Evolutionary conservation across 2,113 vertebrate species (phyloP).

Genomic region (Toxostoma redivivum): DNA sequence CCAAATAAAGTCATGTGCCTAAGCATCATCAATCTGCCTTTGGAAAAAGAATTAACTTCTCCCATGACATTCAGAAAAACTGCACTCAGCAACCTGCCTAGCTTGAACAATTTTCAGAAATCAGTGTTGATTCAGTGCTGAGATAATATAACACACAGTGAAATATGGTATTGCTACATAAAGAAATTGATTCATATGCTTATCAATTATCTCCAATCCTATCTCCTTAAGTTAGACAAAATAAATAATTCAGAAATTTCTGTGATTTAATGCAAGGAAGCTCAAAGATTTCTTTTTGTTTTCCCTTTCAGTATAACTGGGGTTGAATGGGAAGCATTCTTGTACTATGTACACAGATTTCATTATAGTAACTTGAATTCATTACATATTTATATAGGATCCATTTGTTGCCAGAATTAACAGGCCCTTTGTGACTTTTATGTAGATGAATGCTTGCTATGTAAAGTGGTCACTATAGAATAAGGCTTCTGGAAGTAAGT

Average conservation of each 20-base stretch:
- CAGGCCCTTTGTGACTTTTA: neutral
- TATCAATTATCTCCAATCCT: neutral
- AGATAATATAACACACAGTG: neutral
- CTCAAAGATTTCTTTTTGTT: neutral
- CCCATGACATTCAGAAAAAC: neutral
- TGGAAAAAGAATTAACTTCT: neutral
- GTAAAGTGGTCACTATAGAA: neutral
- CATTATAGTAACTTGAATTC: neutral
- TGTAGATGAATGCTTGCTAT: neutral
- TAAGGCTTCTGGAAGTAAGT: neutral
- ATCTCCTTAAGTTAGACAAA: neutral
- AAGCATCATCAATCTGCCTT: neutral
- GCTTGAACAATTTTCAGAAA: neutral
- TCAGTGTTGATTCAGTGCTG: neutral
- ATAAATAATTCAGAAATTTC: neutral
- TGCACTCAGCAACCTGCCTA: neutral
- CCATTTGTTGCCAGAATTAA: neutral
- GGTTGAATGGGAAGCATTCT: neutral
- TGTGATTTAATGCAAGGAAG: neutral
- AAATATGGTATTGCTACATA: neutral
- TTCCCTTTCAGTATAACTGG: neutral
- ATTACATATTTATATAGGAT: neutral
- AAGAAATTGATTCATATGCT: neutral
- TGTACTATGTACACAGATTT: neutral
- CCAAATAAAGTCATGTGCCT: neutral